Evolutionary conservation across 2,113 vertebrate species (phyloP).

Genomic region (Dicentrarchus labrax): DNA sequence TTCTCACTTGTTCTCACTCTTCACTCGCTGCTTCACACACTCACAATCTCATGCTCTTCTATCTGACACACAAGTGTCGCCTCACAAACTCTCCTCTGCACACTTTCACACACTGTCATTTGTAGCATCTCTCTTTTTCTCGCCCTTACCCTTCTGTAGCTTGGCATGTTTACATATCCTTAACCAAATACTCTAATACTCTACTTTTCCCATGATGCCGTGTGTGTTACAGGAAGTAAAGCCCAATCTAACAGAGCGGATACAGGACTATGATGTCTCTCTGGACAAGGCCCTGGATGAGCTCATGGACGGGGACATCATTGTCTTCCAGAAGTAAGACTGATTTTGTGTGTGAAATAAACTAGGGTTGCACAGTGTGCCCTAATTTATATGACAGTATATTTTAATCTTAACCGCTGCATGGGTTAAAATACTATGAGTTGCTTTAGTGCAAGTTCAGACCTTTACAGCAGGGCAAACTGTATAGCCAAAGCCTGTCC

Average conservation of each 20-base stretch:
- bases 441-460: not conserved
- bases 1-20: constrained; percentile 20
- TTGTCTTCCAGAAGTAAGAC: constrained; percentile 98
- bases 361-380: not conserved
- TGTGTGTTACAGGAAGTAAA: constrained; percentile 94
- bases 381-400: not conserved
- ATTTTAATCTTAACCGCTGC: not conserved
- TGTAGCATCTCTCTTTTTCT: not conserved
- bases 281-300: constrained; percentile 99
- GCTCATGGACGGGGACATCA: constrained; percentile 99
- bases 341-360: not conserved
- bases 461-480: not conserved
- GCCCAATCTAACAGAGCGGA: constrained; percentile 99
- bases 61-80: not conserved
- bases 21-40: constrained; percentile 1
- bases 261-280: constrained; percentile 99
- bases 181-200: not conserved
- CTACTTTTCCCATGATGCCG: constrained; percentile 1
- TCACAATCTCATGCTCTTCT: not conserved
- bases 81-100: constrained; percentile 1
- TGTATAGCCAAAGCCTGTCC: no score
- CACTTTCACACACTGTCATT: constrained; percentile 3
- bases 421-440: not conserved
- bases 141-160: not conserved
- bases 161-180: not conserved